These are phyloP conservation scores for Coryphaenoides rupestris DNA, from an alignment of 2,113 vertebrate genomes.

Conservation along the genomic window DNA sequence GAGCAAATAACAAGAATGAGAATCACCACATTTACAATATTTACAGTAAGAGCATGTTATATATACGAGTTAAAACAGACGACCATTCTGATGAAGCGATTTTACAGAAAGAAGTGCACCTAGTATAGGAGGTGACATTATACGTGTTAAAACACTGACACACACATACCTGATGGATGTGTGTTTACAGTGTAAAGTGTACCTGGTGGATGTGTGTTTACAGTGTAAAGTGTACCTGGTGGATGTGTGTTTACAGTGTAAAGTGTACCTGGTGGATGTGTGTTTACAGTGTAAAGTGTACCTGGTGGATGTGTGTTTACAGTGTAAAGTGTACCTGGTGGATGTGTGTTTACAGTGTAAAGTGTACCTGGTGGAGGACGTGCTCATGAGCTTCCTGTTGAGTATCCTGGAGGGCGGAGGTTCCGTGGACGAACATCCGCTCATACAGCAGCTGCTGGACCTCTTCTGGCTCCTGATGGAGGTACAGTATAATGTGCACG, in stretches of 20 bases:
- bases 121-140: neutral
- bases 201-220: neutral
- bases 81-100: too few species aligned
- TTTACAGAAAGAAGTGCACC: neutral
- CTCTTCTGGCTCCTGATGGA: conserved; percentile 99
- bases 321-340: too few species aligned
- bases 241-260: neutral
- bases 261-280: neutral
- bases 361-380: conserved; percentile 95
- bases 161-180: neutral
- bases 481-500: conserved; percentile 72
- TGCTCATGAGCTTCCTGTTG: conserved; percentile 91
- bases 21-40: too few species aligned
- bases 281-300: neutral
- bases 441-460: conserved; percentile 89
- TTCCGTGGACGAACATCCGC: conserved; percentile 80
- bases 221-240: neutral
- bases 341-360: conserved; percentile 82
- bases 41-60: too few species aligned
- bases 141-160: too few species aligned
- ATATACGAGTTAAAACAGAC: too few species aligned
- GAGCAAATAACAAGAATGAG: too few species aligned
- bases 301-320: neutral
- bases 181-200: neutral
- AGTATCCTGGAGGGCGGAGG: conserved; percentile 84